Evolutionary conservation across 2,113 vertebrate genomes (phyloP), one percentile per base, ranked within the genome.

Genomic region (Pygoscelis antarcticus): DNA sequence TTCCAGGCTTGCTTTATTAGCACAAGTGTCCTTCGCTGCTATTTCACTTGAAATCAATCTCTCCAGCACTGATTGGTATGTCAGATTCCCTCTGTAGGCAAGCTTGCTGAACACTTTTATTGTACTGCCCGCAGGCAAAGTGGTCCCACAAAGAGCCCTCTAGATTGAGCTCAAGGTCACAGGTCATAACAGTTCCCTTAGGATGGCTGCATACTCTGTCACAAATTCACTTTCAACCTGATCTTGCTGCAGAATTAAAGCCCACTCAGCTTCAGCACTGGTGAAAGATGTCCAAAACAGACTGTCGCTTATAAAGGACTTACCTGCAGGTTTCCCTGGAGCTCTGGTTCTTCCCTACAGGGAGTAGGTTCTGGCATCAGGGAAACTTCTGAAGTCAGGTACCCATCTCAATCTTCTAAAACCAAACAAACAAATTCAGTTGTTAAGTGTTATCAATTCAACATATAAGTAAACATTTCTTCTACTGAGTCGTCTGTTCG

Each of bases 31-130:
- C 93, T 96, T 96, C 92, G 58, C 40, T 94, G 95, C 90, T 97
- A 26, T 97, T 96, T 94, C 82, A 29, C 78, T 95, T 15, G 25
- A 87, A 92, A 97, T 96, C 93, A 94, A 88, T 93, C 94, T 96
- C 95, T 81, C 16, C 90, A 54, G 95, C 91, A 34, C 91, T 96
- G 95, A 97, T 97, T 89, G 95, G 55, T 87, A 68, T 96, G 97
- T 95, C 97, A 96, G 83, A 66, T 96, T 90, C 96, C 80, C 94
- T 96, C 94, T 87, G 76, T 65, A 94, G 96, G 84, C 90, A 90
- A 83, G 76, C 87, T 87, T 47, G 49, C 76, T 69, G 91, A 96
- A 74, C 91, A 72, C 94, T 95, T 97, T 78, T 49, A 92, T 95
- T 61, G 18, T 88, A 74, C 86, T 86, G 89, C 94, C 95, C 1